Conservation (phyloP, 2,113 vertebrate genomes). For the Cyanocitta stelleri region DNA sequence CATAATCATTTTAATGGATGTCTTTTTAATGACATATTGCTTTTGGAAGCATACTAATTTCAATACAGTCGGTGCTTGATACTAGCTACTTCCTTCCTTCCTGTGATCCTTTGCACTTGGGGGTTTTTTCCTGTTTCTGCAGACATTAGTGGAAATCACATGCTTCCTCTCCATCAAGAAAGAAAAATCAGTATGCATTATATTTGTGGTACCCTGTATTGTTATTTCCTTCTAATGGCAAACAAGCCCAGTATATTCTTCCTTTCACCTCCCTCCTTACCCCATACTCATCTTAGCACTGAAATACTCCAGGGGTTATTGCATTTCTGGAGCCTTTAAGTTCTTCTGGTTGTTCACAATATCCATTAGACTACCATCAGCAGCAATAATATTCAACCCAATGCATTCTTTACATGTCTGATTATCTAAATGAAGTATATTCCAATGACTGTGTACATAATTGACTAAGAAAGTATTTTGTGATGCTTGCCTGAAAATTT, state of each 20-base stretch:
- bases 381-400: background rate
- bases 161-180: background rate
- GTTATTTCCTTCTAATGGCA: background rate
- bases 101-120: background rate
- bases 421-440: background rate
- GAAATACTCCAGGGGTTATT: background rate
- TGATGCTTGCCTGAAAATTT: background rate
- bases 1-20: background rate
- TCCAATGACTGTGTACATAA: background rate
- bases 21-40: background rate
- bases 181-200: background rate
- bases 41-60: background rate
- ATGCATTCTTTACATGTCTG: background rate
- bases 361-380: background rate
- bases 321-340: background rate
- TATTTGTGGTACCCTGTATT: background rate
- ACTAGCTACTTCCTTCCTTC: background rate
- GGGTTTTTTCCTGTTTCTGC: background rate
- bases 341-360: background rate
- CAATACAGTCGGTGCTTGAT: background rate
- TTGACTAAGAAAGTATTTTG: background rate
- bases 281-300: background rate
- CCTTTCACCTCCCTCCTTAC: background rate
- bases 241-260: background rate
- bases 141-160: background rate